Conservation (phyloP, 2,797 vertebrate species). For the Rhyacichthys aspro region DNA sequence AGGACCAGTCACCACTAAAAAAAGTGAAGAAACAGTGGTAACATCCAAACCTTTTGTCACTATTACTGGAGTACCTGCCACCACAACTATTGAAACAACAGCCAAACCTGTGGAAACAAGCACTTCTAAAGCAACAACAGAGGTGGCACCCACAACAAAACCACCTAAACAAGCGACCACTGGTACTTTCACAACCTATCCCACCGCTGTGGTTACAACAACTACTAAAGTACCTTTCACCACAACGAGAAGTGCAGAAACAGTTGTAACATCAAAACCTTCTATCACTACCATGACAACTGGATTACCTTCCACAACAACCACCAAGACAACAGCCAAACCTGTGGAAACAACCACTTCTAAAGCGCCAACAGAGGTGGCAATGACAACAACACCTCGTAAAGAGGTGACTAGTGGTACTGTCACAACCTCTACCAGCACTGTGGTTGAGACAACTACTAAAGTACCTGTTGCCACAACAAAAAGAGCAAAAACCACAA, state of each 20-base stretch:
- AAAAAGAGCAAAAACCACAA: neutral
- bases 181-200: neutral
- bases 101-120: neutral
- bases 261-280: neutral
- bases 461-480: neutral
- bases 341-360: neutral
- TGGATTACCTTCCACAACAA: neutral
- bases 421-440: slow-evolving; percentile 4
- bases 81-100: neutral
- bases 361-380: neutral
- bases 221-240: neutral
- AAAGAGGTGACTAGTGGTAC: too few species aligned
- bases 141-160: neutral
- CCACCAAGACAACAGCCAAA: neutral
- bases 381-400: neutral
- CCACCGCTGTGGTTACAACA: slow-evolving; percentile 1
- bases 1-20: neutral
- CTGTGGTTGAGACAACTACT: slow-evolving; percentile 9
- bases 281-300: neutral
- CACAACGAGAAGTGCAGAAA: neutral
- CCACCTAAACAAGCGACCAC: neutral
- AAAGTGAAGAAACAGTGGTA: neutral
- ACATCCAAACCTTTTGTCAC: neutral
- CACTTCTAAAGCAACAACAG: neutral
- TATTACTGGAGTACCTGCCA: neutral